Evolutionary conservation across 2,888 invertebrate genomes (phyloP).

Genomic region (Mythimna loreyi): DNA sequence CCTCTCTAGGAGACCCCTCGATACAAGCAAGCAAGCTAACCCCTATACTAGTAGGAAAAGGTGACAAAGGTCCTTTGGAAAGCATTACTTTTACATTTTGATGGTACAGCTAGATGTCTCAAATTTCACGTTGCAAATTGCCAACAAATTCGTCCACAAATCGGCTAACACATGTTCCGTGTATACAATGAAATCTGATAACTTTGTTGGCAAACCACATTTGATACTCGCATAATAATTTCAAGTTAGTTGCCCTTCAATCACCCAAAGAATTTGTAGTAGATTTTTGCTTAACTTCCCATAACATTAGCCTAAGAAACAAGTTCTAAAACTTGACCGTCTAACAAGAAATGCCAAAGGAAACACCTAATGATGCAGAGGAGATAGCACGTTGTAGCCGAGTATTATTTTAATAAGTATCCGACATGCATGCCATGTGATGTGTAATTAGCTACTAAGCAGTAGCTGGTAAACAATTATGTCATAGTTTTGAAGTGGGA

Average conservation of each 20-base stretch:
- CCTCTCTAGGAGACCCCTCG: too few species aligned
- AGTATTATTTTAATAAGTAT: slow-evolving; percentile 63
- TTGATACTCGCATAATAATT: neutral
- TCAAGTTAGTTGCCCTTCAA: neutral
- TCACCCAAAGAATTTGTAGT: neutral
- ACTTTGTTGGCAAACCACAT: neutral
- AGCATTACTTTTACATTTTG: too few species aligned
- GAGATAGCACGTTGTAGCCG: slow-evolving; percentile 44
- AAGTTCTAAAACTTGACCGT: slow-evolving; percentile 42
- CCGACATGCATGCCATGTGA: slow-evolving; percentile 31
- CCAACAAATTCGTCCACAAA: too few species aligned
- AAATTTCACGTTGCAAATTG: too few species aligned
- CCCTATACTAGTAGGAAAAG: too few species aligned
- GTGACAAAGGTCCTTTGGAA: too few species aligned
- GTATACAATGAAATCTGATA: too few species aligned
- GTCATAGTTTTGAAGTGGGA: slow-evolving; percentile 8
- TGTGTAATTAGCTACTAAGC: slow-evolving; percentile 48
- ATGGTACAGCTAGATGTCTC: too few species aligned
- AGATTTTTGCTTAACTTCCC: slow-evolving; percentile 20
- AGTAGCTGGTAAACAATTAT: slow-evolving; percentile 45
- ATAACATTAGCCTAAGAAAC: slow-evolving; percentile 42
- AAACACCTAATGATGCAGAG: slow-evolving; percentile 58
- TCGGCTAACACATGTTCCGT: too few species aligned
- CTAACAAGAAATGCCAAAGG: slow-evolving; percentile 59
- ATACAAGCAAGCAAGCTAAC: too few species aligned